Evolutionary conservation across 2,113 vertebrate species (phyloP).

Genomic region (Datnioides undecimradiatus): DNA sequence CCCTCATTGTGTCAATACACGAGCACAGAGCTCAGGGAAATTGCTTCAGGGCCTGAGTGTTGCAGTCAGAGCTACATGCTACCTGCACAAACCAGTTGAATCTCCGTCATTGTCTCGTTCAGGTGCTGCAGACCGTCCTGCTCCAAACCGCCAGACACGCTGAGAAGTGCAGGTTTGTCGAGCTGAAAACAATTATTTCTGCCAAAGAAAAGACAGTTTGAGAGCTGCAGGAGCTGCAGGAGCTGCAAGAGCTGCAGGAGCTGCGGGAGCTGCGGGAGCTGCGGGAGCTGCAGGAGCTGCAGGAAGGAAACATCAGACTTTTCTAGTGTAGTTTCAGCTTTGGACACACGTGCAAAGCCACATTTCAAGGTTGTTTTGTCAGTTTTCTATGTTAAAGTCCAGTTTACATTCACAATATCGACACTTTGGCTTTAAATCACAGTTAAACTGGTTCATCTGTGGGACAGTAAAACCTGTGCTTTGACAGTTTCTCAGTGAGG

Average conservation of each 20-base stretch:
- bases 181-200: too few species aligned
- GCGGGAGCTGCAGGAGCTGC: too few species aligned
- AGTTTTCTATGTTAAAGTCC: background rate
- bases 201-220: too few species aligned
- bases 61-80: background rate
- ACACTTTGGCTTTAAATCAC: too few species aligned
- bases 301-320: background rate
- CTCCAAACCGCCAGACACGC: background rate
- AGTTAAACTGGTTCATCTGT: too few species aligned
- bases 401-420: too few species aligned
- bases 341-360: background rate
- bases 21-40: conserved; percentile 37
- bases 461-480: background rate
- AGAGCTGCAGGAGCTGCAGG: too few species aligned
- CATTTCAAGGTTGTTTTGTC: background rate
- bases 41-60: conserved; percentile 12
- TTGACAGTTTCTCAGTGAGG: background rate
- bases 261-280: too few species aligned
- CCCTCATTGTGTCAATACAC: conserved; percentile 41
- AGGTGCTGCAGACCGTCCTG: background rate
- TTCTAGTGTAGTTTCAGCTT: background rate
- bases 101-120: background rate
- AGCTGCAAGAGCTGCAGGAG: too few species aligned
- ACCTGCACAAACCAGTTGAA: conserved; percentile 6
- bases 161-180: background rate